phyloP scores from a whole-genome alignment of 2,888 invertebrate genomes.

The Dastarcus helophoroides region DNA sequence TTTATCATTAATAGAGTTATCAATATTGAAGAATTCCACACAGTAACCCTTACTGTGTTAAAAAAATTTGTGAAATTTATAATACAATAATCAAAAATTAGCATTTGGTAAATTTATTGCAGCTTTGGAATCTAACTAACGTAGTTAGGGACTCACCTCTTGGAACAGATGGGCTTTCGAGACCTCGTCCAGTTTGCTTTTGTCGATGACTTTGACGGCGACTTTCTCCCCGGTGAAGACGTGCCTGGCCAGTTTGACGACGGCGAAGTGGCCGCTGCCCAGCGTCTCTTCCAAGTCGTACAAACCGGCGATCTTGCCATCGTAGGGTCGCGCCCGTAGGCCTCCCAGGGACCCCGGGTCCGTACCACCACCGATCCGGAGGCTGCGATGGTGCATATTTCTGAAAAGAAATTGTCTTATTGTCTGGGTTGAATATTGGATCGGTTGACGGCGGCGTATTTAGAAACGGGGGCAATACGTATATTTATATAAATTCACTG shows the following conservation, averaged over 20 bases:
- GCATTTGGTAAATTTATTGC: too few relatives aligned
- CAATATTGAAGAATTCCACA: too few relatives aligned
- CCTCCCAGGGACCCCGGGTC: constrained; percentile 15
- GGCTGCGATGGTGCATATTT: constrained; percentile 20
- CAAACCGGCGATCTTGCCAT: constrained; percentile 87
- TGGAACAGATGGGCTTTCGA: constrained; percentile 94
- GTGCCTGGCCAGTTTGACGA: constrained; percentile 94
- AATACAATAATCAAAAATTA: too few relatives aligned
- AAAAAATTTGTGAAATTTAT: too few relatives aligned
- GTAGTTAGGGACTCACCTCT: constrained; percentile 76
- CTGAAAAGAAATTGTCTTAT: constrained; percentile 8
- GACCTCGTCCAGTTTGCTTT: constrained; percentile 92
- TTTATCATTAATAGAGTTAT: too few relatives aligned
- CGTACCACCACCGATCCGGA: constrained; percentile 22
- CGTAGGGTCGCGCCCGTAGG: constrained; percentile 38
- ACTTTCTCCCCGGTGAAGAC: constrained; percentile 99
- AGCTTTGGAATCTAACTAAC: too few relatives aligned
- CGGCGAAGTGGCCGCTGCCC: constrained; percentile 97
- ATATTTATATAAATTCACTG: too few relatives aligned
- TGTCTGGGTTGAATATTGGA: too few relatives aligned
- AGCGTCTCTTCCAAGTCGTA: constrained; percentile 97
- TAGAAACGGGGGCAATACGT: too few relatives aligned
- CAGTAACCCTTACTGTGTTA: too few relatives aligned
- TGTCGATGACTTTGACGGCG: constrained; percentile 96
- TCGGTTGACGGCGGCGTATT: too few relatives aligned